phyloP scores from a whole-genome alignment of 35 echinoderm and acorn worm genomes.

The Apostichopus parvimensis region DNA sequence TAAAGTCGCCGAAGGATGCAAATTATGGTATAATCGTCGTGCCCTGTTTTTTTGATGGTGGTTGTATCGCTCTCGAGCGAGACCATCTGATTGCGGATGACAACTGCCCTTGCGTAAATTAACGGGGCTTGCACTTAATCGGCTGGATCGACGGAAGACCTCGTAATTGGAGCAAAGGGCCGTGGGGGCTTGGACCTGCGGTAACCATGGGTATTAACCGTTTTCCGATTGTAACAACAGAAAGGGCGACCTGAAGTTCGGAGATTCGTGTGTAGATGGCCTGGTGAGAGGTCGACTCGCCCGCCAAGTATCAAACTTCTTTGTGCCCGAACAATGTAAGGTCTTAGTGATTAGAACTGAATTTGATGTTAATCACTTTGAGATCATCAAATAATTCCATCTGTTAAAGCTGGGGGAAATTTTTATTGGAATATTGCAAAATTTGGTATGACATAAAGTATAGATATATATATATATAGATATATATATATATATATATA shows the following conservation, averaged over 20 bases:
- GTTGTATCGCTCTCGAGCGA: neutral
- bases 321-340: constrained; percentile 15
- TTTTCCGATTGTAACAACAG: constrained; percentile 18
- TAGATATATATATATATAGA: neutral
- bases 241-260: neutral
- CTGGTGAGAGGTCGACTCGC: neutral
- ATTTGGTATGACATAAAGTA: neutral
- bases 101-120: constrained; percentile 47
- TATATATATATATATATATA: neutral
- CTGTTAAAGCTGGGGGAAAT: neutral
- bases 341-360: neutral
- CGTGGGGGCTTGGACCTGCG: constrained; percentile 4
- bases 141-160: neutral
- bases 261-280: neutral
- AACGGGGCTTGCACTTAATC: neutral
- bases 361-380: constrained; percentile 19
- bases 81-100: constrained; percentile 11
- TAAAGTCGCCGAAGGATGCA: neutral
- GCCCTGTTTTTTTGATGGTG: too few species aligned
- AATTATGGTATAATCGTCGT: too few species aligned
- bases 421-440: neutral
- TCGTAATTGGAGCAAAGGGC: constrained; percentile 24
- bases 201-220: neutral
- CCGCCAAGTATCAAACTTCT: neutral
- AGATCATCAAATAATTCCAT: neutral